phyloP scores from a whole-genome alignment of 2,113 vertebrate species.

The Coptodon bakossiorum region DNA sequence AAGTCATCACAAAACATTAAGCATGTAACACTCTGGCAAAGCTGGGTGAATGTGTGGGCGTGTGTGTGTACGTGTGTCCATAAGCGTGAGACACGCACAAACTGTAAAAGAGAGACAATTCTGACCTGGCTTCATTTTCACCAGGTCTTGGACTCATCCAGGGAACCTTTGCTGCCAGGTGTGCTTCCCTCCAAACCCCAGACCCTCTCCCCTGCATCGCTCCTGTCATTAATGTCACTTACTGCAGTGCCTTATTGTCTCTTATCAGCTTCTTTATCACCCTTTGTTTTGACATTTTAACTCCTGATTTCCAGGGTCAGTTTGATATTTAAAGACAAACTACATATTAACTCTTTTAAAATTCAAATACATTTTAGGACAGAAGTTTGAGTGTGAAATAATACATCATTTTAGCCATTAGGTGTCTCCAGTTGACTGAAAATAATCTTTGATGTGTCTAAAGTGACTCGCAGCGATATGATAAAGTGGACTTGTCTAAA shows the following conservation, averaged over 20 bases:
- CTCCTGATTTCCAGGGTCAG: constrained; percentile 37
- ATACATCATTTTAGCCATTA: constrained; percentile 22
- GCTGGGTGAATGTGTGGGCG: background rate
- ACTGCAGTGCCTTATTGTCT: background rate
- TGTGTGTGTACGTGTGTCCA: background rate
- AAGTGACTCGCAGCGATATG: background rate
- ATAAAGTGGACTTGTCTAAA: background rate
- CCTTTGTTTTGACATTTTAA: constrained; percentile 10
- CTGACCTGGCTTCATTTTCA: constrained; percentile 67
- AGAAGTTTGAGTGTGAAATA: background rate
- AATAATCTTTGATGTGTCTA: background rate
- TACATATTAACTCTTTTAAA: background rate
- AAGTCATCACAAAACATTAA: background rate
- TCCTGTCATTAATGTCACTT: constrained; percentile 7
- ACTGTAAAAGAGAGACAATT: background rate
- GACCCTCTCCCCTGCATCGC: background rate
- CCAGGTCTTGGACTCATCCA: constrained; percentile 80
- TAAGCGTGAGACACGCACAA: background rate
- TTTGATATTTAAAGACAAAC: background rate
- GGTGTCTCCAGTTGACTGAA: constrained; percentile 34
- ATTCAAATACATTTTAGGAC: background rate
- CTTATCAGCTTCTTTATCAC: background rate
- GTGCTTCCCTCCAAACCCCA: constrained; percentile 44
- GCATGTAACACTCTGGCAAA: background rate
- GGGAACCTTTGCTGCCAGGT: constrained; percentile 83